Evolutionary conservation across 1,140 invertebrate species (phyloP).

Genomic region (Achatina immaculata): DNA sequence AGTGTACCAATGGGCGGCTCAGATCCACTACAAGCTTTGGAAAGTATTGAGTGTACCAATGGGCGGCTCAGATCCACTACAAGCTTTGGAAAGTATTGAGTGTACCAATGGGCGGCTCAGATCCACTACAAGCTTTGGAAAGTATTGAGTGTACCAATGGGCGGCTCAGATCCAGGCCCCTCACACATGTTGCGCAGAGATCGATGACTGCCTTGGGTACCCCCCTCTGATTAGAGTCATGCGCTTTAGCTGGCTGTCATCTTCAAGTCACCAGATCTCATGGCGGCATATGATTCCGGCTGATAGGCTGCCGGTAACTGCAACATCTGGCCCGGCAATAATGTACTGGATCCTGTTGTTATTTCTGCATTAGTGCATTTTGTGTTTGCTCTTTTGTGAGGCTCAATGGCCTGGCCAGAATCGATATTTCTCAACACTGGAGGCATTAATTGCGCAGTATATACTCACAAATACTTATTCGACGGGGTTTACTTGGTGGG

Average conservation of each 20-base stretch:
- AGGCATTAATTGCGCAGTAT: too few species aligned
- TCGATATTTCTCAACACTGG: background rate
- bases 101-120: too few species aligned
- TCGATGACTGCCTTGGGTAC: background rate
- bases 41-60: too few species aligned
- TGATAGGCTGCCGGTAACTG: background rate
- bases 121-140: too few species aligned
- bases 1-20: too few species aligned
- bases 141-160: too few species aligned
- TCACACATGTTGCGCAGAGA: background rate
- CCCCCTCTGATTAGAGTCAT: background rate
- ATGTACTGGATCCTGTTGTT: background rate
- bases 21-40: too few species aligned
- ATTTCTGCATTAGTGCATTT: background rate
- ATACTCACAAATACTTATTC: too few species aligned
- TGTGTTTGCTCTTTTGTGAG: background rate
- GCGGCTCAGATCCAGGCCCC: too few species aligned
- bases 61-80: too few species aligned
- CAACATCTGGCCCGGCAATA: background rate
- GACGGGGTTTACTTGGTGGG: too few species aligned
- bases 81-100: too few species aligned
- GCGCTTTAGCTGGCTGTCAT: background rate
- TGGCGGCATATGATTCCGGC: background rate
- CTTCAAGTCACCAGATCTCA: constrained; percentile 4
- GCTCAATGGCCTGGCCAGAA: background rate